These are phyloP conservation scores for Pachycephus smyrnensis DNA, from an alignment of 2,888 invertebrate genomes.

Conservation along the genomic window DNA sequence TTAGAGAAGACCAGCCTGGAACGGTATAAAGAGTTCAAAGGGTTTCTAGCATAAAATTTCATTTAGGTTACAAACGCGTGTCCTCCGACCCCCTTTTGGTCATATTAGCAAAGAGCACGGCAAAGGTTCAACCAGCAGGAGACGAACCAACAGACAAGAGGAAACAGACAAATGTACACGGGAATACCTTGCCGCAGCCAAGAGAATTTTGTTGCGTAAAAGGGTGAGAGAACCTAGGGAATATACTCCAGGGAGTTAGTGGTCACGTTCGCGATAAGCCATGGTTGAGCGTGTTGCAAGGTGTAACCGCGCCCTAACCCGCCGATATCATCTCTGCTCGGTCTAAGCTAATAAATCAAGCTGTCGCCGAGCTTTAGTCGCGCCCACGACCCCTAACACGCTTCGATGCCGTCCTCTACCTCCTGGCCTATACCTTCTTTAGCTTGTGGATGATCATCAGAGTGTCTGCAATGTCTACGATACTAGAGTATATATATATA, in stretches of 20 bases:
- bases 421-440: not conserved
- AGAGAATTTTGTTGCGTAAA: not conserved
- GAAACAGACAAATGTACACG: not conserved
- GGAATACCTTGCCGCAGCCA: not conserved
- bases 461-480: not conserved
- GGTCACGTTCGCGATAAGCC: not conserved
- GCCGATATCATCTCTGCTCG: conserved; percentile 38
- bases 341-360: conserved; percentile 44
- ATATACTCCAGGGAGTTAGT: not conserved
- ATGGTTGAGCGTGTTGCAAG: not conserved
- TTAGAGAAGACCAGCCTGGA: not conserved
- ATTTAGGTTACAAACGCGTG: not conserved
- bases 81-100: not conserved
- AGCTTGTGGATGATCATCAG: not conserved
- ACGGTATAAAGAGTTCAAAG: not conserved
- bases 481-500: not conserved
- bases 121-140: not conserved
- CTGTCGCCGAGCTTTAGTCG: conserved; percentile 38
- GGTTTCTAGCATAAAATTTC: not conserved
- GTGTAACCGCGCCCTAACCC: conserved; percentile 4
- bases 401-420: conserved; percentile 8
- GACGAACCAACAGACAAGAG: not conserved
- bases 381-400: conserved; percentile 36
- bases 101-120: not conserved
- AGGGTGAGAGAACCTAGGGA: not conserved